phyloP scores from a whole-genome alignment of 2,113 vertebrate genomes.

The Litocranius walleri region DNA sequence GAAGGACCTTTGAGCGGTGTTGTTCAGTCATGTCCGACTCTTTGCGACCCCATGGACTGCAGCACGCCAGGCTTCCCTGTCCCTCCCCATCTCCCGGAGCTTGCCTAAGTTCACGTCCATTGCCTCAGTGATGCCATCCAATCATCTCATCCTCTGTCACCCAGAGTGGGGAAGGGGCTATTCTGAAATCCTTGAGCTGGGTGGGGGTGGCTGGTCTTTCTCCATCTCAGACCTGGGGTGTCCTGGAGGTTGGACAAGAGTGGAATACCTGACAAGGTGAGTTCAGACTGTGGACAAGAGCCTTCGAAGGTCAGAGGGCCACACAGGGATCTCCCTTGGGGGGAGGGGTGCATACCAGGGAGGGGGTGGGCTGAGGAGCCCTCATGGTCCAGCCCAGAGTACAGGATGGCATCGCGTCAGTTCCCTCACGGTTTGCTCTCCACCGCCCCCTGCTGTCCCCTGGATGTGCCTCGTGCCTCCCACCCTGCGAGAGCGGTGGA shows the following conservation, averaged over 20 bases:
- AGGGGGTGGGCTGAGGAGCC: neutral
- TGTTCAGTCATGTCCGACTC: neutral
- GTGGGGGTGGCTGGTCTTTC: neutral
- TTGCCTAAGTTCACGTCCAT: neutral
- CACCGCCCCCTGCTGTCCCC: neutral
- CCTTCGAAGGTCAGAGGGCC: neutral
- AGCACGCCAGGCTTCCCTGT: neutral
- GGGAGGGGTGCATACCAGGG: neutral
- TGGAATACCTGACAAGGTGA: neutral
- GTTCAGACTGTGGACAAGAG: neutral
- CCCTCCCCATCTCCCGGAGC: neutral
- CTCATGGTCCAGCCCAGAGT: neutral
- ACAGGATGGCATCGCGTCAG: neutral
- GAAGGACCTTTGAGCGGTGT: neutral
- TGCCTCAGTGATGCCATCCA: neutral
- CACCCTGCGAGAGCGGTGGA: neutral
- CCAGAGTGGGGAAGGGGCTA: neutral
- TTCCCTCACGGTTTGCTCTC: neutral
- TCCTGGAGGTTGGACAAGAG: neutral
- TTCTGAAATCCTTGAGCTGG: neutral
- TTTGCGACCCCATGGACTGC: neutral
- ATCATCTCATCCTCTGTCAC: neutral
- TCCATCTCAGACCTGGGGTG: neutral
- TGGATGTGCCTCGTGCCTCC: neutral
- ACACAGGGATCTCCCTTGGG: neutral